These are phyloP conservation scores for Hyposoter dolosus DNA, from an alignment of 2,888 invertebrate species.

Conservation along the genomic window DNA sequence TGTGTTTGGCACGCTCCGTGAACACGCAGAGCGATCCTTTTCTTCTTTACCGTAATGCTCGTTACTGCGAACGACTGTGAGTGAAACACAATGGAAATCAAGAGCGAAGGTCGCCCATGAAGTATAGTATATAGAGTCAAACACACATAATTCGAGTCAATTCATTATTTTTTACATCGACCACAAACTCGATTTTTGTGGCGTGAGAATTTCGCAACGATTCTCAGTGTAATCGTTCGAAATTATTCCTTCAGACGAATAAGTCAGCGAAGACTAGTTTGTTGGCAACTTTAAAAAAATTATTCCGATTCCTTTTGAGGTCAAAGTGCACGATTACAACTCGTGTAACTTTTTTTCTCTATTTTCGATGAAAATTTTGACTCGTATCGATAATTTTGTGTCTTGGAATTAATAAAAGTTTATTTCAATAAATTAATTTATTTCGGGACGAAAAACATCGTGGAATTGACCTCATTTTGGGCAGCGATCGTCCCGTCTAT, in stretches of 20 bases:
- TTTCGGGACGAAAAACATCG: neutral
- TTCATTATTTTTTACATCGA: neutral
- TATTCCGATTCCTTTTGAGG: neutral
- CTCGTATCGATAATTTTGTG: neutral
- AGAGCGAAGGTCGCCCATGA: conserved; percentile 56
- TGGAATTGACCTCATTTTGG: neutral
- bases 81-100: conserved; percentile 68
- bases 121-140: conserved; percentile 10
- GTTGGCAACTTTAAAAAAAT: no score
- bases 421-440: neutral
- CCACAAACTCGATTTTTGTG: no score
- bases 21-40: conserved; percentile 37
- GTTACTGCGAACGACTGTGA: conserved; percentile 72
- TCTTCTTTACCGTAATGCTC: conserved; percentile 72
- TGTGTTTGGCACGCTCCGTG: conserved; percentile 32
- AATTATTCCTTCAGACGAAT: no score
- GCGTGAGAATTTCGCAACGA: no score
- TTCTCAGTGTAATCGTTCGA: no score
- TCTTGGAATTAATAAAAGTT: neutral
- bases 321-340: neutral
- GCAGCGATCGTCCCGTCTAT: neutral
- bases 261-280: no score
- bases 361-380: neutral
- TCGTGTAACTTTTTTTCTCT: neutral
- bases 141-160: neutral